A percentile compares a stretch with the other conserved stretches of the same genome.
Evolutionary conservation across 2,113 vertebrate species (phyloP).

Genomic region (Okapia johnstoni): DNA sequence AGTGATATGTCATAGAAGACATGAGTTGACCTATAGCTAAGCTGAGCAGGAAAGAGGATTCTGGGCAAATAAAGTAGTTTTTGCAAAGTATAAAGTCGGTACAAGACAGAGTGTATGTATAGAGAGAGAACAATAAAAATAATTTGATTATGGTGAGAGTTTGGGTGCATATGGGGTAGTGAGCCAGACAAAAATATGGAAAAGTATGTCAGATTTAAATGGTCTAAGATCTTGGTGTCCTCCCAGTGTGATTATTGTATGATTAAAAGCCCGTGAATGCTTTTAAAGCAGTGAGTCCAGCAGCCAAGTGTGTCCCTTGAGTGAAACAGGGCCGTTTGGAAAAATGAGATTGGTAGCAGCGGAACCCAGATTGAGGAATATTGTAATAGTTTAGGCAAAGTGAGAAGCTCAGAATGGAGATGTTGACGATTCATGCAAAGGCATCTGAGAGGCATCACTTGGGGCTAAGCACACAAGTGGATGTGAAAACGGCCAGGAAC

Average conservation of each 20-base stretch:
- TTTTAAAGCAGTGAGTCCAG: neutral
- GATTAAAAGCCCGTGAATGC: neutral
- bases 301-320: neutral
- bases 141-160: neutral
- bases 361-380: neutral
- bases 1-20: neutral
- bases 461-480: neutral
- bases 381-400: neutral
- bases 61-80: neutral
- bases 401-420: neutral
- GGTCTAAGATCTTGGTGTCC: neutral
- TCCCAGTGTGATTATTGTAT: neutral
- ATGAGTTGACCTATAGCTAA: neutral
- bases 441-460: neutral
- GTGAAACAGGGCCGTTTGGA: neutral
- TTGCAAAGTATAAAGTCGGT: neutral
- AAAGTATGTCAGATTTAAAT: neutral
- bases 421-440: neutral
- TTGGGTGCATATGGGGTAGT: neutral
- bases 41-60: neutral
- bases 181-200: neutral
- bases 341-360: neutral
- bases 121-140: neutral
- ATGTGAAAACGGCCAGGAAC: neutral
- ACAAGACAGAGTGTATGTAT: neutral